Base-by-base conservation (phyloP, 2,113 vertebrate species). In the Hystrix cristata region DNA sequence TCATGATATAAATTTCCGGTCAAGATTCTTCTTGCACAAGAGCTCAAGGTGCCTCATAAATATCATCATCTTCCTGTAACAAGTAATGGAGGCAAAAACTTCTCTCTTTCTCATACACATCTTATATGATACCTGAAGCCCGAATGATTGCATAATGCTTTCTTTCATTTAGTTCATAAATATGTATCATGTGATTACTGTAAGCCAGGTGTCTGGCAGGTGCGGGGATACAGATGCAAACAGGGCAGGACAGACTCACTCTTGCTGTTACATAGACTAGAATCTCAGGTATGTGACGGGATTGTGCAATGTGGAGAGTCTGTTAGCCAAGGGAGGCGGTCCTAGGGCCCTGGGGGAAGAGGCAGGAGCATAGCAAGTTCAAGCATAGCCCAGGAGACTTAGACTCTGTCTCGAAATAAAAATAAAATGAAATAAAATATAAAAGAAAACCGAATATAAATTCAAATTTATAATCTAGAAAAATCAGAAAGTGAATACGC, bases 91-190 rank as follows among this genome's bases (percentile, higher is more conserved):
- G 85, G 34, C n/a, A 87, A 72, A 79, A 18, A 6, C 67, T 27
- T 94, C 9, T 43, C 76, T 65, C 16, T 72, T 83, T 85, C 62
- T 96, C 38, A 95, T 31, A 31, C 34, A 51, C 18, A 11, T 87
- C n/a, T 94, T 86, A 78, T 51, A 5, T 94, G 29, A 84, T 69
- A 59, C 38, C 71, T 74, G 51, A 85, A 97, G n/a, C 7, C 62
- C 48, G 51, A 67, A 69, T 89, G 46, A 53, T 62, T 97, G 71
- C 16, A 65, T 83, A 46, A 48, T 84, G 34, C 2, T 94, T 85
- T 64, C 69, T 78, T 95, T 85, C 46, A 82, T 74, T 95, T 94
- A 53, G 43, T 46, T 92, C 55, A 57, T 78, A 87, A 76, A 69
- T 87, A 64, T 60, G 88, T 60, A 51, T 91, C 80, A 34, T 51